A percentile compares a stretch with the other conserved stretches of the same genome.
Conservation (phyloP, 2,797 vertebrate species). For the Poecile montanus region DNA sequence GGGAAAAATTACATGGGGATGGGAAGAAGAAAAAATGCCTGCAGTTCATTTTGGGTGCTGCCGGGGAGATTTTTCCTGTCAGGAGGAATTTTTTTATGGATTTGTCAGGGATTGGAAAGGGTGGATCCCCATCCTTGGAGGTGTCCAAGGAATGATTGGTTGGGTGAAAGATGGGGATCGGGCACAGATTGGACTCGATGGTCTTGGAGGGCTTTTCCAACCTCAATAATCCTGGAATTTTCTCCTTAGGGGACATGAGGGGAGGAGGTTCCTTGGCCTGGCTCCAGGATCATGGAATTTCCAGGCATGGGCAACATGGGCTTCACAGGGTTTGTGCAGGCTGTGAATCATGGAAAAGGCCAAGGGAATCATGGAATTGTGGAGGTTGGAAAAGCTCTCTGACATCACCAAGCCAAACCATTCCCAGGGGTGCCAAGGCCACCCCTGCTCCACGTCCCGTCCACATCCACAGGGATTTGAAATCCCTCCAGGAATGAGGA, state of each 20-base stretch:
- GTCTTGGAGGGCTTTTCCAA: background rate
- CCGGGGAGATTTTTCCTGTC: constrained; percentile 12
- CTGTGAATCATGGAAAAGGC: background rate
- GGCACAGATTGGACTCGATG: background rate
- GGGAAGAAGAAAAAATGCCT: constrained; percentile 27
- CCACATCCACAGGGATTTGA: background rate
- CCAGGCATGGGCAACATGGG: background rate
- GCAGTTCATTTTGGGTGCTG: background rate
- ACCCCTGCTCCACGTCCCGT: background rate
- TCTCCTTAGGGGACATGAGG: background rate
- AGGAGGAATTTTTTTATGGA: background rate
- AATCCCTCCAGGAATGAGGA: background rate
- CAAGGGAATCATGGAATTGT: background rate
- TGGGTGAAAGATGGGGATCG: accelerated
- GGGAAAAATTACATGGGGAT: background rate
- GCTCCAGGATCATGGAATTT: background rate
- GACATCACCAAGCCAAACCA: background rate
- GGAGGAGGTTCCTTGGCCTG: background rate
- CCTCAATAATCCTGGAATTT: background rate
- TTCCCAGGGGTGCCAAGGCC: background rate
- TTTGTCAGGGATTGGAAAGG: background rate
- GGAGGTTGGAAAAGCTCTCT: background rate
- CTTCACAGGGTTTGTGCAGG: accelerated
- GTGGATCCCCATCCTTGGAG: no score
- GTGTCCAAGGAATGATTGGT: background rate